Evolutionary conservation across 2,113 vertebrate genomes (phyloP), one percentile per base, ranked within the genome.

Genomic region (Strix aluco): DNA sequence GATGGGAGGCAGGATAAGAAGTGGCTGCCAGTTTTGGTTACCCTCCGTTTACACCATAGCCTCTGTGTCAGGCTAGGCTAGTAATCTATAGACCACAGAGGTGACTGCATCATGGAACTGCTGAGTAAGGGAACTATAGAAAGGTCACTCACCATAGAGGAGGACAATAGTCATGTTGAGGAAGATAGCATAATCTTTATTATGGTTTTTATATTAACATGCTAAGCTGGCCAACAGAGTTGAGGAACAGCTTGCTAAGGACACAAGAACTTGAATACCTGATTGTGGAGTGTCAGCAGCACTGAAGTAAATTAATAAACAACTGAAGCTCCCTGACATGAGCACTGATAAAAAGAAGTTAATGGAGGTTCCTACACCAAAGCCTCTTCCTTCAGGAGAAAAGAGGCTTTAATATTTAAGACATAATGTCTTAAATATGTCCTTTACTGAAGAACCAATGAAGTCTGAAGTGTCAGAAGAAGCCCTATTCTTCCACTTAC

Each of bases 171-270:
- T 79, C 73, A 79, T 38, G 59, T 8, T 22, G 54, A 93, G 34
- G 44, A 93, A 82, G 54, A 85, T 4, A 72, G 73, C 22, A 49
- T 77, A 85, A 95, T 93, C 90, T 96, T 95, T 95, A 95, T 91
- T 96, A 57, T 42, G 62, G 44, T 40, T 96, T 91, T 92, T 79
- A 58, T 70, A 87, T 93, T 96, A 95, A 92, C 78, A 90, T 89
- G 65, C 9, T 78, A 59, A 84, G 3, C 59, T 63, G 36, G 61
- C 65, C 46, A 58, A 47, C 25, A 66, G 7, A 40, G 32, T 49
- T 71, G 61, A 79, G 30, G 30, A 92, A n/a, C 51, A 59, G 23
- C 44, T 85, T 77, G 27, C 40, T 86, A 58, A 94, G 73, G 58
- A 72, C 51, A 65, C 0, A 0, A 18, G 30, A 79, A 80, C 46